Evolutionary conservation across 2,797 vertebrate species (phyloP), one percentile per base, ranked within the genome.

Genomic region (Falco cherrug): DNA sequence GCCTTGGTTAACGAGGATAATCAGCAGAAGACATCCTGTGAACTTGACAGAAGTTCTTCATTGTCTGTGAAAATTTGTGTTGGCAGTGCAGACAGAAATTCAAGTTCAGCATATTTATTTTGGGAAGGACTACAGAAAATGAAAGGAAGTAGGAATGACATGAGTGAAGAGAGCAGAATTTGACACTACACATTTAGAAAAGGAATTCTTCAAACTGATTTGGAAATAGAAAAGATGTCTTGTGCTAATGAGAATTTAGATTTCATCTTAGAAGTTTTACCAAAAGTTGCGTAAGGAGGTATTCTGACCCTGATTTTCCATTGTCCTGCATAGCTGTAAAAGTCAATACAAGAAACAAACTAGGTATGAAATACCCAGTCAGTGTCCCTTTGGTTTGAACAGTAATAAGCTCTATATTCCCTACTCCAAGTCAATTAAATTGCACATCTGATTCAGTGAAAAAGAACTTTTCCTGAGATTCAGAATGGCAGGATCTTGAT

Each of bases 41-140:
- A 93, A 89, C 74, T 59, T 51, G 67, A 79, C 77, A 76, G 82
- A 88, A 94, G 54, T 63, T 88, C 86, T 92, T 94, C 74, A 70
- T 31, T 59, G n/a, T 86, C 88, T 84, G 63, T 80, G 59, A 91
- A 90, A 85, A 93, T 88, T 90, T 93, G 77, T 75, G 54, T 90
- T 97, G 94, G 95, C 85, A 65, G 26, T 43, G 26, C 70, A 73
- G 70, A 25, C 13, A 86, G 33, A 86, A 61, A 61, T 60, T 75
- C 73, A 84, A 84, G 37, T 83, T 95, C 41, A 88, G 54, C 11
- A 7, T 90, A 78, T 90, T 95, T 94, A 76, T 94, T 96, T 94
- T 91, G 70, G 94, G 29, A 89, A 91, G 50, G 33, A 37, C 50
- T 88, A 65, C 41, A 93, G 61, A 91, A 94, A 96, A 56, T n/a